A percentile compares a stretch with the other conserved stretches of the same genome.
These are phyloP conservation scores for Calonectris borealis DNA, from an alignment of 2,113 vertebrate genomes.

Conservation along the genomic window DNA sequence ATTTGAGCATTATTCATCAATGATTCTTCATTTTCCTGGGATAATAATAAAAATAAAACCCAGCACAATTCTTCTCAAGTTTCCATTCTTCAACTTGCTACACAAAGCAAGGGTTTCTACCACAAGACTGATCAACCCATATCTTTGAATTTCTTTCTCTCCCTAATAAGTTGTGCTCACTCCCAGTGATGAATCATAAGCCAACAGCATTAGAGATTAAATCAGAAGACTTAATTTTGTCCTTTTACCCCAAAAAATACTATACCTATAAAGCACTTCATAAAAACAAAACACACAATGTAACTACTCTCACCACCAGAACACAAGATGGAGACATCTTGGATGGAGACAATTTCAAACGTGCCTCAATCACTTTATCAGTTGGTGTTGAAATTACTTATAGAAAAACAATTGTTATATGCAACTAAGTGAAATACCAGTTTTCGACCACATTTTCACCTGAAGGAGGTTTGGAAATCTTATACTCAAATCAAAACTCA, in stretches of 20 bases:
- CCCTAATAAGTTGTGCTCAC: neutral
- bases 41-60: neutral
- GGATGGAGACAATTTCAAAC: neutral
- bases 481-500: neutral
- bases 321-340: neutral
- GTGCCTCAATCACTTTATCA: neutral
- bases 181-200: neutral
- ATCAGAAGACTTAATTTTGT: neutral
- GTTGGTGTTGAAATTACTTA: neutral
- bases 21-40: neutral
- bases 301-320: neutral
- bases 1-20: neutral
- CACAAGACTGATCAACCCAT: neutral
- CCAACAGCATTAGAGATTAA: neutral
- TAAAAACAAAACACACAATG: neutral
- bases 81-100: neutral
- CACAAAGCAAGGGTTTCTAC: neutral
- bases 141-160: neutral
- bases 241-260: neutral
- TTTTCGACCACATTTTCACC: neutral
- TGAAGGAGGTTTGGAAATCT: neutral
- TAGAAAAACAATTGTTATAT: neutral
- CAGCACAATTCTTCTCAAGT: neutral
- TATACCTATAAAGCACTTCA: neutral
- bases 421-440: neutral